phyloP scores from a whole-genome alignment of 2,888 invertebrate genomes.

The Drosophila parthenogenetica region DNA sequence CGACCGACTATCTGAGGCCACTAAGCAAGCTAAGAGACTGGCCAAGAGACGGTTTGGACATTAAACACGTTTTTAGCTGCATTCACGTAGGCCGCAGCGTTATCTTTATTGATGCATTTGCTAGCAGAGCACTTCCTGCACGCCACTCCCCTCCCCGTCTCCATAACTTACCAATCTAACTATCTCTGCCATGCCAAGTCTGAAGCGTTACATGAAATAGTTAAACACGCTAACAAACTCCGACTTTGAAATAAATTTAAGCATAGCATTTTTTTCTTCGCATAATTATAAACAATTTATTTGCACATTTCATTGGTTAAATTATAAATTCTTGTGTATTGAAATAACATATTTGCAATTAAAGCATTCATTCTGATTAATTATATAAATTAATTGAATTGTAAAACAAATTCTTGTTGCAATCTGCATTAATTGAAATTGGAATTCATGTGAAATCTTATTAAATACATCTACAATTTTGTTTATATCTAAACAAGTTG shows the following conservation, averaged over 20 bases:
- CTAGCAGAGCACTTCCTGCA: slow-evolving; percentile 47
- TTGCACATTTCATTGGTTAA: slow-evolving; percentile 6
- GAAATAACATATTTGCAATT: slow-evolving; percentile 3
- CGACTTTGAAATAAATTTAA: slow-evolving; percentile 3
- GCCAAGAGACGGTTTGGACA: slow-evolving; percentile 27
- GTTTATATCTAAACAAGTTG: slow-evolving; percentile 7
- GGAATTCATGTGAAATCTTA: background rate
- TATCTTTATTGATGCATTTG: slow-evolving; percentile 58
- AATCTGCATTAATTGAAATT: slow-evolving; percentile 2
- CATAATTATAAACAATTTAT: slow-evolving; percentile 8
- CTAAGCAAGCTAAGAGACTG: slow-evolving; percentile 33
- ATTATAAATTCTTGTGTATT: slow-evolving; percentile 12
- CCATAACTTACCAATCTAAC: background rate
- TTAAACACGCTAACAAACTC: slow-evolving; percentile 18
- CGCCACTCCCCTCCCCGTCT: slow-evolving; percentile 6
- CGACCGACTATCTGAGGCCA: slow-evolving; percentile 37
- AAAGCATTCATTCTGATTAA: slow-evolving; percentile 1
- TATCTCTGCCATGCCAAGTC: background rate
- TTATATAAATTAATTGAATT: slow-evolving; percentile 4
- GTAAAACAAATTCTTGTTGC: background rate
- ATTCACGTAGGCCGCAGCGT: slow-evolving; percentile 50
- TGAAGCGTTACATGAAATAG: slow-evolving; percentile 27
- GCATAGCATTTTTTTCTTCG: background rate
- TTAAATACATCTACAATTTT: background rate
- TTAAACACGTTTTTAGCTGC: slow-evolving; percentile 52